Evolutionary conservation across 1,140 invertebrate species (phyloP).

Genomic region (Cotesia chilonis): DNA sequence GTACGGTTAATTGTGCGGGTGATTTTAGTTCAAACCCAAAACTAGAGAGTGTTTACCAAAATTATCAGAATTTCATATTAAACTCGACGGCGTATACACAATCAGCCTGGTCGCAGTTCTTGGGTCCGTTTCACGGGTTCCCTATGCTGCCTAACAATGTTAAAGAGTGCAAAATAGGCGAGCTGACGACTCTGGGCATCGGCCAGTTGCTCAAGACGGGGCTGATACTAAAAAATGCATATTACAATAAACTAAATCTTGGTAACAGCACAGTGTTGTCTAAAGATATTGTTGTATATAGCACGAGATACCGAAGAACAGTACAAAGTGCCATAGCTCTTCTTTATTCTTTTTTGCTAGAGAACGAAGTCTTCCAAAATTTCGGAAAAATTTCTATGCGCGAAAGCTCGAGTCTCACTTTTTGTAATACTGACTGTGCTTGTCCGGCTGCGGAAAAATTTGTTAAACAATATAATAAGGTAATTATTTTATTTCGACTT

Average conservation of each 20-base stretch:
- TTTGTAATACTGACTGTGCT: slow-evolving; percentile 84
- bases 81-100: slow-evolving; percentile 58
- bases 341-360: slow-evolving; percentile 75
- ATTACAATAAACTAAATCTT: slow-evolving; percentile 70
- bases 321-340: slow-evolving; percentile 88
- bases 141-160: slow-evolving; percentile 73
- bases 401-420: slow-evolving; percentile 83
- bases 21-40: slow-evolving; percentile 64
- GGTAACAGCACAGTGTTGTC: slow-evolving; percentile 59
- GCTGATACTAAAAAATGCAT: slow-evolving; percentile 74
- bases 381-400: slow-evolving; percentile 67
- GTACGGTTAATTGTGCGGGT: slow-evolving; percentile 78
- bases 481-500: slow-evolving; percentile 29
- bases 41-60: slow-evolving; percentile 53
- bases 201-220: slow-evolving; percentile 83
- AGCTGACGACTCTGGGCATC: slow-evolving; percentile 73
- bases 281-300: slow-evolving; percentile 78
- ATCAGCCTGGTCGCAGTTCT: slow-evolving; percentile 75
- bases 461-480: slow-evolving; percentile 64
- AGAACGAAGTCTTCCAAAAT: slow-evolving; percentile 66
- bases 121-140: slow-evolving; percentile 85
- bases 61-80: slow-evolving; percentile 56
- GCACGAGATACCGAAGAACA: slow-evolving; percentile 85
- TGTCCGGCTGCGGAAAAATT: slow-evolving; percentile 78
- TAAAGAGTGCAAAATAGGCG: slow-evolving; percentile 61